Base-by-base conservation (phyloP, 1,140 invertebrate genomes). In the Drosophila novamexicana region DNA sequence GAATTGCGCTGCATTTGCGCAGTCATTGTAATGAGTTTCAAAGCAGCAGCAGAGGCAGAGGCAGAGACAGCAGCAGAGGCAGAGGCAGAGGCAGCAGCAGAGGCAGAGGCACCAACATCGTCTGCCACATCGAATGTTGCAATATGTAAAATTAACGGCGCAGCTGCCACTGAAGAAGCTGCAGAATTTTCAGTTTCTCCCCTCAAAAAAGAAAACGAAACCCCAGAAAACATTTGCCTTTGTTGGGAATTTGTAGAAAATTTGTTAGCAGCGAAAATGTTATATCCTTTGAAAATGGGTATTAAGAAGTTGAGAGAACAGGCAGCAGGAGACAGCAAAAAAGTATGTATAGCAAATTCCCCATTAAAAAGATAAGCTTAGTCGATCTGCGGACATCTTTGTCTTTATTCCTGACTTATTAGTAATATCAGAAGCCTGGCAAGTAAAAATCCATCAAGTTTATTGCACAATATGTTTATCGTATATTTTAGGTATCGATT, bases 11-110 rank as follows among this genome's bases (percentile, higher is more conserved):
- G 85, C 82, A 86, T 88, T 86, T 83, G 83, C 77, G 75, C 83
- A 86, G 83, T 59, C 73, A 84, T 74, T 88, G 85, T 89, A 89
- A 89, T 88, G 79, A 89, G 80, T 82, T 88, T 77, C 8, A 49
- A 49, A 75, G 67, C 68, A 62, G 59, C 50, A 58, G 32, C 49
- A 73, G 57, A 12, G 14, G 57, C 50, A 71, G 57, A 37, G 73
- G 64, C 71, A 71, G 57, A 37, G 73, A 61, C 71, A 57, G 40
- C 47, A 72, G 50, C 29, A 34, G 9, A 7, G 4, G 36, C 36
- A 34, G 9, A 7, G 4, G 36, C 36, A 37, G 4, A 3, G 10
- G 36, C 36, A 37, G 16, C 58, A n/a, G 36, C 36, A 34, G 9
- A 7, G 4, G 36, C 36, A 37, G 4, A 3, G 10, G 36, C 36